Base-by-base conservation (phyloP, 2,113 vertebrate genomes). In the Copsychus sechellarum region DNA sequence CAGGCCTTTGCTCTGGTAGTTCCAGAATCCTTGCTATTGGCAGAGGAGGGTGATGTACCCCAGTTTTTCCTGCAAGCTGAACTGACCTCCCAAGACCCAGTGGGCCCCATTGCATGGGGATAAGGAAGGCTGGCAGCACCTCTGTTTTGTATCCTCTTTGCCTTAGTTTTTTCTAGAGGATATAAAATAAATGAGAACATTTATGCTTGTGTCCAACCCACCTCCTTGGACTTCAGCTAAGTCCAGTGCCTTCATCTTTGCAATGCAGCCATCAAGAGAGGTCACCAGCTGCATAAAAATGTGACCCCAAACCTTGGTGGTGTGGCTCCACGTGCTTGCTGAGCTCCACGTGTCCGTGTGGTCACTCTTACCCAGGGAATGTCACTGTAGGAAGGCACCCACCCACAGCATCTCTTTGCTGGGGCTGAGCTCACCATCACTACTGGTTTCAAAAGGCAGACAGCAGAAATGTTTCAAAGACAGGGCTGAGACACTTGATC, bases 381-480 rank as follows among this genome's bases (percentile, higher is more conserved):
- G 0, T 43, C 53, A 2, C 29, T 77, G 81, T 28, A 73, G 93
- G 66, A 73, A 81, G 38, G 54, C 17, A 40, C 83, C 84, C 71
- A 18, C 70, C 87, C 78, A 62, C 66, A 88, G 81, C 57, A 85
- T 8, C 21, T 7, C 53, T 82, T 65, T 70, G 66, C 78, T 91
- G 70, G 47, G 74, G n/a, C 88, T 92, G 91, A 91, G 84, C 74
- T 93, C 91, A 80, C 62, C 66, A 40, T 33, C 19, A n/a, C 34
- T 43, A 21, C 34, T 40, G 19, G 21, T 72, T 77, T 72, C 60
- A 57, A 91, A 92, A 65, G 74, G 70, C 57, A 78, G 54, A 36
- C 78, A 61, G 78, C 58, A 79, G 42, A 91, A 70, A 26, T 3
- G 4, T 87, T 76, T 92, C 77, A 86, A 72, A 92, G 65, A n/a